phyloP scores from a whole-genome alignment of 2,797 vertebrate genomes.

The Simalia tracyae region DNA sequence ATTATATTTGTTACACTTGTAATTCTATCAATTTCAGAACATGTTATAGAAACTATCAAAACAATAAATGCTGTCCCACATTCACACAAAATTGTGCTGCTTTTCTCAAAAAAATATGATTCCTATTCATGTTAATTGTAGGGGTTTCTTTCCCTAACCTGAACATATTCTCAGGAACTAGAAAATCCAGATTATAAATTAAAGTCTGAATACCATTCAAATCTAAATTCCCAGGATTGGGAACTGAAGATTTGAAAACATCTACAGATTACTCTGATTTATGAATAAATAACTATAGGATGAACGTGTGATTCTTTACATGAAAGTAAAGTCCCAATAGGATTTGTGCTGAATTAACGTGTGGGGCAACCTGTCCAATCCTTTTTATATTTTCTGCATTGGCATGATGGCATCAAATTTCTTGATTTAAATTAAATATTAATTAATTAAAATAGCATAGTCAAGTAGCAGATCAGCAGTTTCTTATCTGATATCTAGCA shows the following conservation, averaged over 20 bases:
- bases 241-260: not conserved
- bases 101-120: not conserved
- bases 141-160: not conserved
- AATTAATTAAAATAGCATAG: not conserved
- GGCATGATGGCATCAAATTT: not conserved
- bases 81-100: not conserved
- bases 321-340: not conserved
- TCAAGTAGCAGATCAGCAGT: not conserved
- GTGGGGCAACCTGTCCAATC: not conserved
- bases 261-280: not conserved
- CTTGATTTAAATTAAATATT: not conserved
- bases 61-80: not conserved
- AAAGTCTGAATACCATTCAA: not conserved
- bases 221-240: not conserved
- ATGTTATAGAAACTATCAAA: not conserved
- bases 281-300: not conserved
- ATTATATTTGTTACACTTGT: not conserved
- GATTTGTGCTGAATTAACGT: not conserved
- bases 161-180: not conserved
- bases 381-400: not conserved
- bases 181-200: not conserved
- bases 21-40: not conserved
- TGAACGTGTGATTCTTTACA: not conserved
- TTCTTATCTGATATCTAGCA: not conserved
- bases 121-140: not conserved